phyloP scores from a whole-genome alignment of 2,888 invertebrate species.

The Ferrisia virgata region DNA sequence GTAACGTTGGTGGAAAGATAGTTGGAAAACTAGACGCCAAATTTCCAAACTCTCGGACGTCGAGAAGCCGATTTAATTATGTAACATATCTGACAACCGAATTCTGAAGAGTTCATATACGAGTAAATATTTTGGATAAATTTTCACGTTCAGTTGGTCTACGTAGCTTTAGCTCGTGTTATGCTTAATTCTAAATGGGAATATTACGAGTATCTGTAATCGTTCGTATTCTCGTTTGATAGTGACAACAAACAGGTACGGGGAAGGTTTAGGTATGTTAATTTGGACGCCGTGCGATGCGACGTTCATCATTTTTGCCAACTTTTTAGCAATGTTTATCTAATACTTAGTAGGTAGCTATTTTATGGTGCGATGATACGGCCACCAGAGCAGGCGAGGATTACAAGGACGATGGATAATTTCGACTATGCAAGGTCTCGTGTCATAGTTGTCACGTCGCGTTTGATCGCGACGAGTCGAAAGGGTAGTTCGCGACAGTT shows the following conservation, averaged over 20 bases:
- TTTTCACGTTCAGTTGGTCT: no score
- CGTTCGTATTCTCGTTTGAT: no score
- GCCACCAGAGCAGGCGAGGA: neutral
- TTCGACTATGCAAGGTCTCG: neutral
- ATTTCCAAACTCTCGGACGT: neutral
- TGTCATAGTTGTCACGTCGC: slow-evolving; percentile 32
- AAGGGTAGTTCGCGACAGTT: slow-evolving; percentile 29
- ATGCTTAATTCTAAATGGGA: no score
- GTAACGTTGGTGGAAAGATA: neutral
- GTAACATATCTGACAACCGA: neutral
- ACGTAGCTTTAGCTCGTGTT: no score
- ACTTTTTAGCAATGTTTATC: neutral
- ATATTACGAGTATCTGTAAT: no score
- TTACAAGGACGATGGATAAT: neutral
- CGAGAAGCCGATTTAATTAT: neutral
- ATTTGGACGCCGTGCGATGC: no score
- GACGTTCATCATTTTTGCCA: no score
- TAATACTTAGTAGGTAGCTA: neutral
- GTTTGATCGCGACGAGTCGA: no score
- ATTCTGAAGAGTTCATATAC: neutral
- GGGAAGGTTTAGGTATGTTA: no score
- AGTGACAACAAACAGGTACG: no score
- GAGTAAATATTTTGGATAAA: no score
- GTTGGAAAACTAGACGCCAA: neutral
- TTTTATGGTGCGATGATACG: neutral